These are phyloP conservation scores for Cavia aperea DNA, from an alignment of 2,113 vertebrate genomes.

Conservation along the genomic window DNA sequence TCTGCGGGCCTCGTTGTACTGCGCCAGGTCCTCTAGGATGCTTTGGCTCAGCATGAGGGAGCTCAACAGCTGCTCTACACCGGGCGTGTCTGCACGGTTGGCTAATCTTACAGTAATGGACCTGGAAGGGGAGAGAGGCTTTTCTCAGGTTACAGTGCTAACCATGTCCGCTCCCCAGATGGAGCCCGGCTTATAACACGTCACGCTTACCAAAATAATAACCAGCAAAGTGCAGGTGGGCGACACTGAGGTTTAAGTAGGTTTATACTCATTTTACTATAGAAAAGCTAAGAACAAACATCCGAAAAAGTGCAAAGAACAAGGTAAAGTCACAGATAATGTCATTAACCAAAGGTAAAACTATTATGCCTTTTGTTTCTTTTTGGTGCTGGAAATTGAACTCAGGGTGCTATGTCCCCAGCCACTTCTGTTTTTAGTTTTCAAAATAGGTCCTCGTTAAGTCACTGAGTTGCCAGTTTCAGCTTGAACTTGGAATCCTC, in stretches of 20 bases:
- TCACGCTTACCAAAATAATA: conserved; percentile 1
- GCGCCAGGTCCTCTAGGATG: conserved; percentile 81
- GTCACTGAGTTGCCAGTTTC: not conserved
- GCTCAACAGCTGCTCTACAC: conserved; percentile 77
- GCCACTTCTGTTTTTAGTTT: not conserved
- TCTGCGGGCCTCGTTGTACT: conserved; percentile 73
- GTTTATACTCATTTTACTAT: not conserved
- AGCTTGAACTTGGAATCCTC: not conserved
- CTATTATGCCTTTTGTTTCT: not conserved
- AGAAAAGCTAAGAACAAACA: not conserved
- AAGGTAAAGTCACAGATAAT: conserved; percentile 15
- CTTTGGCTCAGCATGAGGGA: conserved; percentile 71
- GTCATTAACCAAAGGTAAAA: conserved; percentile 23
- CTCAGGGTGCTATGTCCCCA: not conserved
- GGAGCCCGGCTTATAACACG: conserved; percentile 4
- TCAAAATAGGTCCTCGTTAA: not conserved
- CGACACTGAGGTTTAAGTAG: not conserved
- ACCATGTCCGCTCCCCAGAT: not conserved
- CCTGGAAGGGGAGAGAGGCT: conserved; percentile 68
- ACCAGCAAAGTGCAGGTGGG: not conserved
- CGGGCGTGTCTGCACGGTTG: conserved; percentile 71
- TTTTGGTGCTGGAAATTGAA: not conserved
- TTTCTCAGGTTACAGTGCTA: conserved; percentile 24
- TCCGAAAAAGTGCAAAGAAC: not conserved
- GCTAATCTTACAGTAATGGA: conserved; percentile 82